Percentiles rank a stretch among this genome's conserved stretches.
Evolutionary conservation across 2,113 vertebrate genomes (phyloP).

Genomic region (Redunca redunca): DNA sequence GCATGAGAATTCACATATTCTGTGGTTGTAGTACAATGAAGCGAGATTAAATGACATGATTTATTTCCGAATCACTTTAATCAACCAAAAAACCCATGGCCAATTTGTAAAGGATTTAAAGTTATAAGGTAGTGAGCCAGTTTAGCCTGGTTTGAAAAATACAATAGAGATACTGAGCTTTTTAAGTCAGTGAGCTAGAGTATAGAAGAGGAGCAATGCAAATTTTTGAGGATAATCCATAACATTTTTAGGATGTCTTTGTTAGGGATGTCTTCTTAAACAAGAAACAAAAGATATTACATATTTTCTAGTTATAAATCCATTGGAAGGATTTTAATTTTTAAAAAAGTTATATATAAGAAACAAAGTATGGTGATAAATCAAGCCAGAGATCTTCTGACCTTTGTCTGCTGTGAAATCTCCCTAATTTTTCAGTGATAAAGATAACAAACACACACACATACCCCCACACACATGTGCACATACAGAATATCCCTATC

Average conservation of each 20-base stretch:
- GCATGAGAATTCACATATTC: neutral
- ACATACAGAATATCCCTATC: neutral
- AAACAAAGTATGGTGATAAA: neutral
- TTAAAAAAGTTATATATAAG: neutral
- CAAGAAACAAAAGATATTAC: neutral
- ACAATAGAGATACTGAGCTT: neutral
- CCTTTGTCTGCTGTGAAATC: neutral
- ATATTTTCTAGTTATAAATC: neutral
- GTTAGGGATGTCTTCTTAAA: neutral
- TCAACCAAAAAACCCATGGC: neutral
- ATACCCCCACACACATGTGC: neutral
- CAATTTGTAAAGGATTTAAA: neutral
- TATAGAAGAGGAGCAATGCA: neutral
- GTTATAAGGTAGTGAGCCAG: neutral
- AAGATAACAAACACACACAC: neutral
- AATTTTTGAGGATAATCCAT: neutral
- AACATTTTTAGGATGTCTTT: neutral
- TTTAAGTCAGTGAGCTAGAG: neutral
- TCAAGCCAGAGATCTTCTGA: neutral
- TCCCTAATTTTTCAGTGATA: neutral
- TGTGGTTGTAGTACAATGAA: neutral
- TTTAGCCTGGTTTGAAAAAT: neutral
- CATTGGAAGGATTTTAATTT: neutral
- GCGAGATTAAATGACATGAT: neutral
- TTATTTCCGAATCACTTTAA: slow-evolving; percentile 1